Conservation (phyloP, 2,113 vertebrate species). For the Aplodontia rufa region DNA sequence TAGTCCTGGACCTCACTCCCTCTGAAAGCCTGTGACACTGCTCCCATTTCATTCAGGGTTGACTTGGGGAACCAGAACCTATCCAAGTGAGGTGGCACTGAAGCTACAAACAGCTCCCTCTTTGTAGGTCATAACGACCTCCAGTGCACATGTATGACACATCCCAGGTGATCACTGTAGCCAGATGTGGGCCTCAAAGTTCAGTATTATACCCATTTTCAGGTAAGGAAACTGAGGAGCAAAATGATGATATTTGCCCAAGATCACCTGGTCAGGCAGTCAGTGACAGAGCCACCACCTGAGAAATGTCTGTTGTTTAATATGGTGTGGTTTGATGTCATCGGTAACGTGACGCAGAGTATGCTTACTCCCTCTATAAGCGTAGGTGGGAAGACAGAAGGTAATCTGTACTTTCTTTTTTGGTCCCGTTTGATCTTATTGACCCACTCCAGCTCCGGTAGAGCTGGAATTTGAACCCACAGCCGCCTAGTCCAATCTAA, state of each 20-base stretch:
- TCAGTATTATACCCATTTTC: not conserved
- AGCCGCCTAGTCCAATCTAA: not conserved
- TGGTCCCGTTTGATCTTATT: too few species aligned
- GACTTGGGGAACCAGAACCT: not conserved
- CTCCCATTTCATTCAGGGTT: not conserved
- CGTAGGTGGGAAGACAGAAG: not conserved
- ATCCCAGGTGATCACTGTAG: fast-evolving
- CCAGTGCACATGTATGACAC: not conserved
- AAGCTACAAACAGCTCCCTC: not conserved
- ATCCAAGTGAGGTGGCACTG: too few species aligned
- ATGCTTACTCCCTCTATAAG: not conserved
- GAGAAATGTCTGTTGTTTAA: not conserved
- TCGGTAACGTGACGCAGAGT: too few species aligned
- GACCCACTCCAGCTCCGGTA: not conserved
- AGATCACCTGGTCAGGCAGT: too few species aligned
- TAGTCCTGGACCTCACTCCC: fast-evolving
- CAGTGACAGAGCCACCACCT: fast-evolving
- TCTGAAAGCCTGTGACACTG: fast-evolving
- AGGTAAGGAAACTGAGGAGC: not conserved
- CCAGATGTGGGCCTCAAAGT: too few species aligned
- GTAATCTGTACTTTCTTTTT: too few species aligned
- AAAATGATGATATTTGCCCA: not conserved
- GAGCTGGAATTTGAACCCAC: not conserved
- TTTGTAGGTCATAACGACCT: not conserved
- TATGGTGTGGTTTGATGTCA: too few species aligned